Percentiles rank a stretch among this genome's conserved stretches.
These are phyloP conservation scores for Leptarthrus brevirostris DNA, from an alignment of 2,888 invertebrate genomes.

Conservation along the genomic window DNA sequence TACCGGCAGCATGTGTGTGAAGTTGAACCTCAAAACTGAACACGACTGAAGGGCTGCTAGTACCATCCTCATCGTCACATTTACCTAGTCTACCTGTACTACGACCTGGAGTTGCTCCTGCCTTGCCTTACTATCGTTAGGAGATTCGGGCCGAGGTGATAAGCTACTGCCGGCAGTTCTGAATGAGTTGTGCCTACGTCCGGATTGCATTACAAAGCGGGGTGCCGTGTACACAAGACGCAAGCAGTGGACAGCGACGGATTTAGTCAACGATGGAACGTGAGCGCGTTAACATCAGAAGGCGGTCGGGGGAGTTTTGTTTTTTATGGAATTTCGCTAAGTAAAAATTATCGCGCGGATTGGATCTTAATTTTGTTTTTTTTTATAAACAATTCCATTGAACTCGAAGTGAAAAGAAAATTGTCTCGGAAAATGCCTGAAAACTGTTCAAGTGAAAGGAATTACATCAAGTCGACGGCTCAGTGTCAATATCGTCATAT, in stretches of 20 bases:
- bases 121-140: no score
- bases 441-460: no score
- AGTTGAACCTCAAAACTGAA: no score
- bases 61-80: no score
- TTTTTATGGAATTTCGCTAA: neutral
- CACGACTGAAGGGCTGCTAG: no score
- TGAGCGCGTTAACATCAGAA: slow-evolving; percentile 19
- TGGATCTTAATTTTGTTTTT: neutral
- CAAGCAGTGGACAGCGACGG: no score
- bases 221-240: neutral
- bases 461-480: neutral
- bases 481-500: neutral
- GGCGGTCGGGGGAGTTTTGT: neutral
- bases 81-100: no score
- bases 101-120: no score
- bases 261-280: slow-evolving; percentile 40
- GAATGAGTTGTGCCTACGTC: neutral
- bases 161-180: neutral
- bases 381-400: neutral
- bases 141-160: no score
- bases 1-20: no score
- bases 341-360: neutral
- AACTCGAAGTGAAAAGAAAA: no score
- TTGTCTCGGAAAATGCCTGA: no score
- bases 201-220: neutral